Evolutionary conservation across 2,113 vertebrate genomes (phyloP), one percentile per base, ranked within the genome.

Genomic region (Ophiodon elongatus): DNA sequence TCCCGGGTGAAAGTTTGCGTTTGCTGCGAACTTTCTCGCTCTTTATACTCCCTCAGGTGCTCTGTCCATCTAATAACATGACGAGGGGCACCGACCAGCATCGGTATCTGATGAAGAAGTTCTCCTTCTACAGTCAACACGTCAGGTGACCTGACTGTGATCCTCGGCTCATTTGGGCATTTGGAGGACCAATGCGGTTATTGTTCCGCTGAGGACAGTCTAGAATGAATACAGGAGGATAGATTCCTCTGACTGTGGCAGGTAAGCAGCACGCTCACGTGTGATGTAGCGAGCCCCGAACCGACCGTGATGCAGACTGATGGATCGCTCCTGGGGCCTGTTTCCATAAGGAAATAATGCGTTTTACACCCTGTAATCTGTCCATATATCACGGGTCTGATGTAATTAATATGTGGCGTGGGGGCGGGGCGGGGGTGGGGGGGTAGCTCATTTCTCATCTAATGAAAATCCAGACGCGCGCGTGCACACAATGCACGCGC

Each of bases 361-460:
- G 35, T 91, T 93, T 93, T 92, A 91, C 80, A 89, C 60, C 66
- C 73, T 27, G 52, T 93, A 92, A 95, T 94, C 91, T 90, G 86
- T 86, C 88, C 93, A 94, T 95, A 89, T 89, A 94, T 95, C 94
- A 94, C 85, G 23, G 66, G 70, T 63, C 70, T 90, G 84, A 94
- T 92, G 81, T 84, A 89, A 94, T 94, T 94, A 93, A 91, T 90
- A 85, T 71, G 62, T 78, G 43, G 77, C 21, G n/a, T 64, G 69
- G 76, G 84, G 29, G 39, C 8, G 39, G 5, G 39, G 39, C 6
- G 75, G 41, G 41, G 8, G 31, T 4, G 31, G 13, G 9, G 33
- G 62, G 43, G 63, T 82, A 87, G 79, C 69, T 86, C 77, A 82
- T 82, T 59, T 79, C 69, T 88, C 86, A 79, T 80, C 65, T 88